These are phyloP conservation scores for Acanthosepion lycidas DNA, from an alignment of 2,888 invertebrate species.

Conservation along the genomic window DNA sequence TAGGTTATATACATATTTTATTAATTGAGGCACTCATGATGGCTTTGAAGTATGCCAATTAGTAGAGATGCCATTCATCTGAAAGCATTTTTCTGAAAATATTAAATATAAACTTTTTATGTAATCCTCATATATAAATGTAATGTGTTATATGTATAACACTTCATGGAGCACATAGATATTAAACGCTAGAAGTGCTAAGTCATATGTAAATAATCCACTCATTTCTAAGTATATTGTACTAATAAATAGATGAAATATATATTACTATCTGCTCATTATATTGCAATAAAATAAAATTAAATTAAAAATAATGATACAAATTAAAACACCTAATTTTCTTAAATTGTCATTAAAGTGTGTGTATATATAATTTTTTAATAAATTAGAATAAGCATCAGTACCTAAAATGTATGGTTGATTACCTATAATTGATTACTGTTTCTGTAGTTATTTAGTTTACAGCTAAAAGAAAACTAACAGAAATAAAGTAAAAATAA, in stretches of 20 bases:
- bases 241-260: not conserved
- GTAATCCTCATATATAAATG: too few relatives aligned
- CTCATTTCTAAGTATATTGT: not conserved
- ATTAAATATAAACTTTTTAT: too few relatives aligned
- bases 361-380: not conserved
- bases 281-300: not conserved
- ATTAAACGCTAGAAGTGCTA: too few relatives aligned
- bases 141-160: too few relatives aligned
- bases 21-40: too few relatives aligned
- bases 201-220: too few relatives aligned
- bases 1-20: too few relatives aligned
- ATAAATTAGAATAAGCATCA: not conserved
- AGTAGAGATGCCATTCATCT: too few relatives aligned
- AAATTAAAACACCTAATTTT: not conserved
- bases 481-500: not conserved
- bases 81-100: too few relatives aligned
- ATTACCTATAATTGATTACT: not conserved
- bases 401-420: not conserved
- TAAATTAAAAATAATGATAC: not conserved
- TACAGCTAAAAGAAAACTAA: not conserved
- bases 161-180: too few relatives aligned
- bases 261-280: not conserved
- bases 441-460: not conserved
- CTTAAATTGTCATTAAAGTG: not conserved
- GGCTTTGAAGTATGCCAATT: too few relatives aligned